A percentile compares a stretch with the other conserved stretches of the same genome.
phyloP scores from a whole-genome alignment of 2,888 invertebrate species.

The Idaea biselata region DNA sequence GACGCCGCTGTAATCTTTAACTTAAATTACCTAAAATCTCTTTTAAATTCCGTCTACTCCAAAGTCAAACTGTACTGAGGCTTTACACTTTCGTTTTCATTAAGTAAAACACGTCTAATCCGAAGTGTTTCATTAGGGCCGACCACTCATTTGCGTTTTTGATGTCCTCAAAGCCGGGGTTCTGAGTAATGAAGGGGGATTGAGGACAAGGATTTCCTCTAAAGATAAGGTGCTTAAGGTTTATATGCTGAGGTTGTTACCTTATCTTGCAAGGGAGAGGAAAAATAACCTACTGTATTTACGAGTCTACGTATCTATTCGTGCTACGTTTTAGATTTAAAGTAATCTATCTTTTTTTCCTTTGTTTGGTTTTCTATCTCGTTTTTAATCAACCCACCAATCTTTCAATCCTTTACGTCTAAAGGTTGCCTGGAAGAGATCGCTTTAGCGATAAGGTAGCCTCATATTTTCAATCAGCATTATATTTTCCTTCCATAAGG shows the following conservation, averaged over 20 bases:
- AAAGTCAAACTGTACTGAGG: constrained; percentile 4
- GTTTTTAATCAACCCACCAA: no score
- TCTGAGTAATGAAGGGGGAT: not conserved
- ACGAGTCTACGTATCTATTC: not conserved
- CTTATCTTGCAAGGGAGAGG: not conserved
- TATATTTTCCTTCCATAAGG: no score
- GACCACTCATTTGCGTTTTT: constrained; percentile 32
- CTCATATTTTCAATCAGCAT: no score
- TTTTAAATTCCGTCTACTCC: not conserved
- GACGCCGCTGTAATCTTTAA: not conserved
- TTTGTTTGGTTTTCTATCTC: no score
- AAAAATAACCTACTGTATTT: not conserved
- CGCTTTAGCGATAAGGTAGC: no score
- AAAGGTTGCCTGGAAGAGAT: no score
- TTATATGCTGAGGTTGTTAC: constrained; percentile 1
- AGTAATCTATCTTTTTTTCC: no score
- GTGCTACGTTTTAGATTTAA: not conserved
- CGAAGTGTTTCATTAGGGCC: constrained; percentile 30
- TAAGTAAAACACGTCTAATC: constrained; percentile 32
- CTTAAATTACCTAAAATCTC: not conserved
- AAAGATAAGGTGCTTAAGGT: constrained; percentile 1
- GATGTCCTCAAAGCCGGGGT: constrained; percentile 14
- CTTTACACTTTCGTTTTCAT: constrained; percentile 30
- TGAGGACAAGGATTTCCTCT: not conserved
- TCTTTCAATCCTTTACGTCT: no score